These are phyloP conservation scores for Enteromius thamalakanensis DNA, from an alignment of 2,797 vertebrate species.

Conservation along the genomic window DNA sequence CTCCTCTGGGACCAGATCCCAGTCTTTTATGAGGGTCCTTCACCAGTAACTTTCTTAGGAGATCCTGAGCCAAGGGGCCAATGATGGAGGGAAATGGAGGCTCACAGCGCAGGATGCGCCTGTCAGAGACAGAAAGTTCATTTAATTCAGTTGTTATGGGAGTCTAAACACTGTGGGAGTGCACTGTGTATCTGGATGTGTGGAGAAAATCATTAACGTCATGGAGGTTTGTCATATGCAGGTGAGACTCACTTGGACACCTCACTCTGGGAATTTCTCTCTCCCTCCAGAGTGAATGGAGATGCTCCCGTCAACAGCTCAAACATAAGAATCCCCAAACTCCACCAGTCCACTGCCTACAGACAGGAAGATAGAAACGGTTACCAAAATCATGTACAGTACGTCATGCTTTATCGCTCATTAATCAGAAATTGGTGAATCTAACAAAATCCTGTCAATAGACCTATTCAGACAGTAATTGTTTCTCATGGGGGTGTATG, in stretches of 20 bases:
- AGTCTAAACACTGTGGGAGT: neutral
- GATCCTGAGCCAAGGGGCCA: slow-evolving; percentile 84
- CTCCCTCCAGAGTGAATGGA: slow-evolving; percentile 92
- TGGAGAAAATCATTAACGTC: neutral
- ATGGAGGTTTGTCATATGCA: neutral
- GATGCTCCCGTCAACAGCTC: slow-evolving; percentile 92
- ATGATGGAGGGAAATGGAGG: slow-evolving; percentile 89
- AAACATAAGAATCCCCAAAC: slow-evolving; percentile 91
- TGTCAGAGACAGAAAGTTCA: slow-evolving; percentile 62
- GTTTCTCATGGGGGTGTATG: neutral
- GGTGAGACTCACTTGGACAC: slow-evolving; percentile 85
- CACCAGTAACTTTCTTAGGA: slow-evolving; percentile 85
- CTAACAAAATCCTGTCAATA: neutral
- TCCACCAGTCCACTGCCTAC: slow-evolving; percentile 95
- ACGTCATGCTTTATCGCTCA: neutral
- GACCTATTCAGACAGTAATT: neutral
- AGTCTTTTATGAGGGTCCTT: slow-evolving; percentile 92
- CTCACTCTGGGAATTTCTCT: slow-evolving; percentile 91
- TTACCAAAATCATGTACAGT: neutral
- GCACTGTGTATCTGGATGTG: neutral
- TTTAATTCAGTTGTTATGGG: slow-evolving; percentile 15
- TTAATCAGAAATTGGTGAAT: neutral
- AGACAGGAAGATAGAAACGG: neutral
- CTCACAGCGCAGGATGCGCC: slow-evolving; percentile 90
- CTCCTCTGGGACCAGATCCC: slow-evolving; percentile 84